Base-by-base conservation (phyloP, 2,797 vertebrate species). In the Malacoctenus gilli region DNA sequence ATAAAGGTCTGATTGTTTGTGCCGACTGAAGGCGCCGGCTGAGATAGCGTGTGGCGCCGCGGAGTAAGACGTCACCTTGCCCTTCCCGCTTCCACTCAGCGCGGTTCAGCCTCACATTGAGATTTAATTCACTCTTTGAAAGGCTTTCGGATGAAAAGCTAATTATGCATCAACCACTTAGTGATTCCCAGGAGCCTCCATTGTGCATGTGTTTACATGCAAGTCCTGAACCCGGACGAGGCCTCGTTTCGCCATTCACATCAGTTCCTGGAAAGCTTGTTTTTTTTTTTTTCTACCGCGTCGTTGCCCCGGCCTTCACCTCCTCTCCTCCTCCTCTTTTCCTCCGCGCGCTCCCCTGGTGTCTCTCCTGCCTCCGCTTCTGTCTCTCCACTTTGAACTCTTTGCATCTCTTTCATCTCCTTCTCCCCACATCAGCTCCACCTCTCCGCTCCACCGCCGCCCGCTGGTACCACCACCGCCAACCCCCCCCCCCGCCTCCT, bases 371-470 rank as follows among this genome's bases (percentile, higher is more conserved):
- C 59, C 50, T 57, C 15, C 23, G 54, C 41, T 67, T 62, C 53
- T 72, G 59, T 39, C 14, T 50, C 61, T 49, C 34, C 63, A 76
- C 80, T 83, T 85, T 75, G 75, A 84, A 80, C 79, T 72, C 44
- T 48, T 68, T 59, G 65, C 77, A 62, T 80, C 42, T 62, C 79
- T 86, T 88, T 87, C 81, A 88, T 85, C 84, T 83, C 57, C 18
- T n/a, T n/a, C n/a, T 38, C 51, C 68, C 62, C n/a, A 16, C 72
- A 66, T 56, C 66, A 37, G 30, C 44, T 63, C 57, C 58, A 28
- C 50, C 70, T 23, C 73, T 56, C 25, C 10, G 21, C 65, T 65
- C 47, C 16, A 0, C 63, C 39, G 40, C 54, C 21, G 8, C 28
- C 28, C 8, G 2, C 54, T n/a, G 32, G 44, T 14, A 46, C 31